These are phyloP conservation scores for Hoplias malabaricus DNA, from an alignment of 2,113 vertebrate genomes.

Conservation along the genomic window DNA sequence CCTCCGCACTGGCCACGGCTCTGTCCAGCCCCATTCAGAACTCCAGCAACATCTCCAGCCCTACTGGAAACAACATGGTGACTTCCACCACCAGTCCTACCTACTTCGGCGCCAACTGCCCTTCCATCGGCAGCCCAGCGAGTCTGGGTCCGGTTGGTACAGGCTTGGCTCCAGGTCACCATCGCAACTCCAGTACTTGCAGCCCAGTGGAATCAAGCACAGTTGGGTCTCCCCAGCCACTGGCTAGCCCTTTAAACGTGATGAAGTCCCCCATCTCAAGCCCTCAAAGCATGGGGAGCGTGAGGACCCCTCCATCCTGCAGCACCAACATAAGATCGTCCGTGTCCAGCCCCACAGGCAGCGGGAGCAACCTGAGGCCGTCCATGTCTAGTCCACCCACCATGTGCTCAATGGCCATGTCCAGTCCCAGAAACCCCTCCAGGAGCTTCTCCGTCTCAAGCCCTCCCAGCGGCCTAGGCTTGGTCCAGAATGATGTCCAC, in stretches of 20 bases:
- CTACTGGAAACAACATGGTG: constrained; percentile 84
- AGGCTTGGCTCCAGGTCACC: constrained; percentile 80
- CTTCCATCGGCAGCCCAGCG: constrained; percentile 80
- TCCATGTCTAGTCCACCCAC: constrained; percentile 88
- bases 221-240: constrained; percentile 88
- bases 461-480: constrained; percentile 80
- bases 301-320: constrained; percentile 90
- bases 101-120: constrained; percentile 78
- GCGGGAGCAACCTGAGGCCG: constrained; percentile 76
- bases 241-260: constrained; percentile 89
- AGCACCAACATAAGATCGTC: constrained; percentile 86
- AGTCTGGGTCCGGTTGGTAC: constrained; percentile 79
- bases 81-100: constrained; percentile 87
- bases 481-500: constrained; percentile 80
- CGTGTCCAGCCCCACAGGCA: constrained; percentile 87
- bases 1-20: constrained; percentile 74
- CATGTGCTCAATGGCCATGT: constrained; percentile 70
- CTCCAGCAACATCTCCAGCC: constrained; percentile 74
- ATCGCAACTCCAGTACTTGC: constrained; percentile 82
- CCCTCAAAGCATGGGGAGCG: constrained; percentile 90
- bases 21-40: constrained; percentile 81
- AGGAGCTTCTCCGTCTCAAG: constrained; percentile 86
- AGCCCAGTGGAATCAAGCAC: constrained; percentile 88
- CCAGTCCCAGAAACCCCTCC: constrained; percentile 75
- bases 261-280: constrained; percentile 97